Evolutionary conservation across 1,140 invertebrate species (phyloP).

Genomic region (Drosophila mayri): DNA sequence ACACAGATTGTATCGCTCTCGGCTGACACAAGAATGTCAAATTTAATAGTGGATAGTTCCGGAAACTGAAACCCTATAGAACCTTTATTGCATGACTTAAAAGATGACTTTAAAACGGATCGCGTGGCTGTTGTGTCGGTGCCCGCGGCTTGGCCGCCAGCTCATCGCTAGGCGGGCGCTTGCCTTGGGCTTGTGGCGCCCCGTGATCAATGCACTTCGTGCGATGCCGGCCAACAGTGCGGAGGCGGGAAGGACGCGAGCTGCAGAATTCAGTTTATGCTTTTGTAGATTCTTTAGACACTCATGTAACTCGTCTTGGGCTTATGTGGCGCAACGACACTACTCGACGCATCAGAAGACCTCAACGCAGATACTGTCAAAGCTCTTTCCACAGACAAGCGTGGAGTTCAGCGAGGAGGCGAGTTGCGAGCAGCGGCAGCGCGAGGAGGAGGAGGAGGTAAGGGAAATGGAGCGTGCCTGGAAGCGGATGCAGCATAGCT

Average conservation of each 20-base stretch:
- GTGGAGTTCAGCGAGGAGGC: slow-evolving; percentile 58
- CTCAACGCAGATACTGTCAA: slow-evolving; percentile 66
- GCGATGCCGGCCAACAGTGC: background rate
- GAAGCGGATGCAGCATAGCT: slow-evolving; percentile 87
- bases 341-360: slow-evolving; percentile 57
- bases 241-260: background rate
- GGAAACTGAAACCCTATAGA: slow-evolving; percentile 24
- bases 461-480: slow-evolving; percentile 87
- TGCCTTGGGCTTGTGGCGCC: slow-evolving; percentile 35
- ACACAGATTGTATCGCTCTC: slow-evolving; percentile 12
- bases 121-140: slow-evolving; percentile 20
- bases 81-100: slow-evolving; percentile 30
- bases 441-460: slow-evolving; percentile 75
- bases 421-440: slow-evolving; percentile 58
- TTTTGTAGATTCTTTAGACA: background rate
- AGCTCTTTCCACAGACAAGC: slow-evolving; percentile 81
- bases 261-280: background rate
- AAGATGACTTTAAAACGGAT: slow-evolving; percentile 48
- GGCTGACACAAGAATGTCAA: slow-evolving; percentile 65
- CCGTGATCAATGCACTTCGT: slow-evolving; percentile 22
- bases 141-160: slow-evolving; percentile 24
- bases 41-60: slow-evolving; percentile 59
- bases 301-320: slow-evolving; percentile 1
- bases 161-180: slow-evolving; percentile 38
- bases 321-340: slow-evolving; percentile 32